Base-by-base conservation (phyloP, 2,113 vertebrate genomes). In the Dasypus novemcinctus region DNA sequence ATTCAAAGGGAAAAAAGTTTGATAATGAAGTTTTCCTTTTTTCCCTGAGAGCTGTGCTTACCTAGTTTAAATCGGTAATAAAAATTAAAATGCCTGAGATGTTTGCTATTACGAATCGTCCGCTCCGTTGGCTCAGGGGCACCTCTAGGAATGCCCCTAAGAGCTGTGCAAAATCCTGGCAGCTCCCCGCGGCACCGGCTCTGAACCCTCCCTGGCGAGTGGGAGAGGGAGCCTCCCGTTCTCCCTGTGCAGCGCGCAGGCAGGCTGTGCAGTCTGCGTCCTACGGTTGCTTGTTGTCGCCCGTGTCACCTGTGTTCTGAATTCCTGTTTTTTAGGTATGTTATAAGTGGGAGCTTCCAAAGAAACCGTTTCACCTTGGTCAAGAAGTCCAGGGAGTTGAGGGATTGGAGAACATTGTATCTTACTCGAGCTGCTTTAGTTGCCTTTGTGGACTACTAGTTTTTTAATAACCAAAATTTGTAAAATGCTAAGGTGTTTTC, bases 31-130 rank as follows among this genome's bases (percentile, higher is more conserved):
- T 95, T 84, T 90, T 91, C 41, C 52, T 72, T 90, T 78, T 33
- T 90, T 52, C 8, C 46, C 85, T 66, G 23, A 83, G 63, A 61
- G 21, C 13, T 36, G 20, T 90, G 66, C 75, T 95, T 74, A 23
- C 57, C 46, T 66, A 63, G 72, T 95, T 92, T 92, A 83, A 95
- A 88, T 85, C 88, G 5, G 80, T 81, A 87, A 91, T 93, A 91
- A 97, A 96, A 95, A 94, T 97, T 36, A 87, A 95, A 92, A 89
- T 94, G 82, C 75, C 86, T 72, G 75, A 95, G 84, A 91, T 93
- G 71, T 87, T 95, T 95, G 15, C 11, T 49, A 76, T 66, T 89
- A 1, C 3, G 46, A 81, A 82, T 38, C 89, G 63, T 83, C 33
- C 69, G 89, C 82, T 96, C 81, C 71, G 89, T 91, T 93, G 66